phyloP scores from a whole-genome alignment of 2,888 invertebrate species.

The Cephus nigrinus region DNA sequence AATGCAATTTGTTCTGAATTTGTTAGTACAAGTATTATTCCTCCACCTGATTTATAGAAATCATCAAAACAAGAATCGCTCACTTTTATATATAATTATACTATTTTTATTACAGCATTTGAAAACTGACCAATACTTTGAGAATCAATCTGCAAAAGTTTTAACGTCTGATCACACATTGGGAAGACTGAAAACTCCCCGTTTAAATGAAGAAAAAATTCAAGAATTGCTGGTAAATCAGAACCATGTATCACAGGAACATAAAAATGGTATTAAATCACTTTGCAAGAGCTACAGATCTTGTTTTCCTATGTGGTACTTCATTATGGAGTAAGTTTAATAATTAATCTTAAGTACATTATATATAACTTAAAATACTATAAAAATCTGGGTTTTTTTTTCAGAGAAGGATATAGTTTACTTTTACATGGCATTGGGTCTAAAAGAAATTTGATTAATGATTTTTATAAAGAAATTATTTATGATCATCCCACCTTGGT shows the following conservation, averaged over 20 bases:
- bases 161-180: constrained; percentile 84
- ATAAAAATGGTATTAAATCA: constrained; percentile 70
- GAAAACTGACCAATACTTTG: constrained; percentile 62
- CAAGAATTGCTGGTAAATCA: constrained; percentile 70
- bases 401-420: constrained; percentile 87
- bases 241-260: constrained; percentile 69
- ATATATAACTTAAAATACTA: not conserved
- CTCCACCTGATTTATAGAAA: not conserved
- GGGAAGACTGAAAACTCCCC: constrained; percentile 78
- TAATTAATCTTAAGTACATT: not conserved
- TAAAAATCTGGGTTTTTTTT: constrained; percentile 47
- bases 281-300: constrained; percentile 71
- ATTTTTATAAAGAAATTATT: constrained; percentile 76
- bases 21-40: constrained; percentile 1
- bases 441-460: constrained; percentile 80
- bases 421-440: constrained; percentile 92
- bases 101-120: constrained; percentile 39
- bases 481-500: constrained; percentile 78
- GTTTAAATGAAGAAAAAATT: constrained; percentile 76
- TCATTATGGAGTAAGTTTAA: constrained; percentile 64
- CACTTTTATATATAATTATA: constrained; percentile 15
- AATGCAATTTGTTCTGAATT: constrained; percentile 14
- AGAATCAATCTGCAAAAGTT: constrained; percentile 58
- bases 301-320: constrained; percentile 80
- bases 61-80: not conserved